A percentile compares a stretch with the other conserved stretches of the same genome.
phyloP scores from a whole-genome alignment of 53 echinoderm and acorn worm species.

The Antedon mediterranea region DNA sequence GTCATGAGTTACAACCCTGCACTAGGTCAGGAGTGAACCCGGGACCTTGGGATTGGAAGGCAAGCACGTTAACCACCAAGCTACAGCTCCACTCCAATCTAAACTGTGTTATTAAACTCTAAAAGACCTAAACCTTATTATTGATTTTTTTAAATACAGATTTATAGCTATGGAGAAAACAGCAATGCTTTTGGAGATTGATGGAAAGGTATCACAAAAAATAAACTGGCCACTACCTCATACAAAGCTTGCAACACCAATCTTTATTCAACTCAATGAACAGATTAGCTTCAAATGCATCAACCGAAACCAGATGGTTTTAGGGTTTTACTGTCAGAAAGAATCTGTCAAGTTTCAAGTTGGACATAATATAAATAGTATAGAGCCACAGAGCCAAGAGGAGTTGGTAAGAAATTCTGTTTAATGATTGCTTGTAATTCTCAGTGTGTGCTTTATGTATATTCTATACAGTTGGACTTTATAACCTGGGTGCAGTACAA shows the following conservation, averaged over 20 bases:
- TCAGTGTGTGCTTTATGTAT: no score
- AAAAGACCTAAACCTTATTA: background rate
- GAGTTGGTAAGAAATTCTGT: constrained; percentile 41
- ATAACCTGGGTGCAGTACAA: no score
- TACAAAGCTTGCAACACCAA: constrained; percentile 45
- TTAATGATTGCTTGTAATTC: no score
- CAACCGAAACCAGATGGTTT: constrained; percentile 63
- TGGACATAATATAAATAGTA: constrained; percentile 56
- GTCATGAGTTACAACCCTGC: no score
- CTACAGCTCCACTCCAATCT: no score
- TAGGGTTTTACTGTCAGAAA: constrained; percentile 55
- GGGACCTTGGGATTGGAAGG: no score
- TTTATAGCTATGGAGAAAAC: constrained; percentile 78
- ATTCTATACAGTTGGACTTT: no score
- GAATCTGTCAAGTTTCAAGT: constrained; percentile 74
- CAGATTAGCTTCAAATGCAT: constrained; percentile 47
- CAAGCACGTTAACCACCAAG: no score
- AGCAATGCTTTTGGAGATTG: constrained; percentile 56
- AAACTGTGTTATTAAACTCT: no score
- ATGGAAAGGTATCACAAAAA: constrained; percentile 53
- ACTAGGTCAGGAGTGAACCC: no score
- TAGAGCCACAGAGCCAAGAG: constrained; percentile 71
- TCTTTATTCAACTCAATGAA: constrained; percentile 52
- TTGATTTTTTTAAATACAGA: constrained; percentile 15
- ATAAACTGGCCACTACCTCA: constrained; percentile 83